Percentiles rank a stretch among this genome's conserved stretches.
These are phyloP conservation scores for Escarpia spicata DNA, from an alignment of 2,888 invertebrate genomes.

Conservation along the genomic window DNA sequence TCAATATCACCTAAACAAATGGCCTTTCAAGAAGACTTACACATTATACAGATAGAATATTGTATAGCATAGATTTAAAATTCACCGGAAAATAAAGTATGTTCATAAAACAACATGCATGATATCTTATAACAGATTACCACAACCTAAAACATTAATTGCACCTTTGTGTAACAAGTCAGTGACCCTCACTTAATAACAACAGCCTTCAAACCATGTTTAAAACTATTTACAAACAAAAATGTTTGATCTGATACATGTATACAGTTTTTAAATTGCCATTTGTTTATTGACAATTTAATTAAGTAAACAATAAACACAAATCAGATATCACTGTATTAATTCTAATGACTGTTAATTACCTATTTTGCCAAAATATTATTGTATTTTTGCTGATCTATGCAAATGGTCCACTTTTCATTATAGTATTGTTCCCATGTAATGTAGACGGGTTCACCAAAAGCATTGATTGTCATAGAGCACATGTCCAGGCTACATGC, in stretches of 20 bases:
- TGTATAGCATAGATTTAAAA: not conserved
- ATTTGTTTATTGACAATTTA: not conserved
- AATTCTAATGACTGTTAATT: not conserved
- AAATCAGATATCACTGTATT: not conserved
- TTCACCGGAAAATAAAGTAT: not conserved
- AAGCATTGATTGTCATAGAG: not conserved
- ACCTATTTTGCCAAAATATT: not conserved
- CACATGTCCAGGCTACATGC: not conserved
- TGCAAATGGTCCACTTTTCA: not conserved
- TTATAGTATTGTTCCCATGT: not conserved
- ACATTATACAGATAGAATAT: not conserved
- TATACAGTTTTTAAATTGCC: not conserved
- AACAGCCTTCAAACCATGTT: not conserved
- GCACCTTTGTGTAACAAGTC: not conserved
- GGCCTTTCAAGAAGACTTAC: not conserved
- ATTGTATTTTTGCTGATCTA: not conserved
- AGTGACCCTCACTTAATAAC: not conserved
- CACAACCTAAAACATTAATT: not conserved
- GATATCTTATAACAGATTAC: not conserved
- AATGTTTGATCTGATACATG: not conserved
- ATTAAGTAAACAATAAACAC: not conserved
- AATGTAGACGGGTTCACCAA: not conserved
- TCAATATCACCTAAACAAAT: not conserved
- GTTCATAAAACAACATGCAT: not conserved
- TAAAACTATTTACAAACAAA: not conserved